These are phyloP conservation scores for Xyrichtys novacula DNA, from an alignment of 2,797 vertebrate species.

Conservation along the genomic window DNA sequence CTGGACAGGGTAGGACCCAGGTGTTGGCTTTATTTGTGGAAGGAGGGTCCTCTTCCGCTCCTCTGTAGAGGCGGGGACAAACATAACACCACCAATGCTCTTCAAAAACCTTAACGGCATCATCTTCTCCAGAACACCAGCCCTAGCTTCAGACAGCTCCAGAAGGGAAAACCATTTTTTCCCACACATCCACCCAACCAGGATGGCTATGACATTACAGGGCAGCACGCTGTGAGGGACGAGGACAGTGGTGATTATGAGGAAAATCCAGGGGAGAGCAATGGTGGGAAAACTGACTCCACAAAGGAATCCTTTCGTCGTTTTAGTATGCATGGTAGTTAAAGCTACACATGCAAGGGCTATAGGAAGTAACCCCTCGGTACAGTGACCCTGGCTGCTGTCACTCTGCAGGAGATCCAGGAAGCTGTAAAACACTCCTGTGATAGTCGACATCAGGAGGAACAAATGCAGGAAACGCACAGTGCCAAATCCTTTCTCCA, in stretches of 20 bases:
- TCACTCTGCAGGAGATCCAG: conserved; percentile 61
- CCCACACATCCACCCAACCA: conserved; percentile 71
- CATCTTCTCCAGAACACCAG: conserved; percentile 69
- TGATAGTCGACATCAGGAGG: conserved; percentile 63
- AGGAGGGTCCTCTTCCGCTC: conserved; percentile 76
- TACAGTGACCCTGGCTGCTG: conserved; percentile 5
- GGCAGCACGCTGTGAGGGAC: conserved; percentile 69
- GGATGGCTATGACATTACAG: conserved; percentile 70
- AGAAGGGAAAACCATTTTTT: conserved; percentile 69
- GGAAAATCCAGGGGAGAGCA: conserved; percentile 76
- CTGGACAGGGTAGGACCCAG: conserved; percentile 80
- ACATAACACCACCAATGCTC: conserved; percentile 43
- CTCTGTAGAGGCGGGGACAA: conserved; percentile 70
- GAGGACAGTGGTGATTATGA: conserved; percentile 63
- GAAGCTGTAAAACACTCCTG: conserved; percentile 70
- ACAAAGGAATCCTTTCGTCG: conserved; percentile 73
- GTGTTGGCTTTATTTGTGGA: conserved; percentile 71
- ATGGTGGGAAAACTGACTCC: conserved; percentile 75
- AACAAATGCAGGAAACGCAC: conserved; percentile 74
- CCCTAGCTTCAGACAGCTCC: conserved; percentile 71
- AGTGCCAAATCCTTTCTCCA: conserved; percentile 78
- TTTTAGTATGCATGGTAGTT: conserved; percentile 72
- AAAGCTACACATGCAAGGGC: conserved; percentile 74
- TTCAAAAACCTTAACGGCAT: conserved; percentile 69
- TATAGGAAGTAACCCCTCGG: conserved; percentile 68